phyloP scores from a whole-genome alignment of 2,797 vertebrate species.

The Varecia variegata region DNA sequence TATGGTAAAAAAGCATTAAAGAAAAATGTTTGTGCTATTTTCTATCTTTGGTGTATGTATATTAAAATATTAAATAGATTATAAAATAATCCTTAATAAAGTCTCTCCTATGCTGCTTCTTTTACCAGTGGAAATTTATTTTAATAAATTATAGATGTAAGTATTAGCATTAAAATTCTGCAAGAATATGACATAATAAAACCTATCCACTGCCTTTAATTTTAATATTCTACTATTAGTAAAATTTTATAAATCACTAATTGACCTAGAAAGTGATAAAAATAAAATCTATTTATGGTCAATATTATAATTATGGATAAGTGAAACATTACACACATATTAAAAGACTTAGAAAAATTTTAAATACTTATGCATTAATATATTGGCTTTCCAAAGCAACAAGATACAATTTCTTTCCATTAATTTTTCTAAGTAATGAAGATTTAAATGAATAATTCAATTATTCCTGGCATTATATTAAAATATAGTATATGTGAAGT shows the following conservation, averaged over 20 bases:
- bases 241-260: background rate
- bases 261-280: background rate
- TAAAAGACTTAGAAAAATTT: background rate
- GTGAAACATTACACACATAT: background rate
- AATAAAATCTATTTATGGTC: background rate
- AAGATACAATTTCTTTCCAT: background rate
- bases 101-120: background rate
- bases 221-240: background rate
- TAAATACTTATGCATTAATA: background rate
- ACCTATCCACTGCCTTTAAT: background rate
- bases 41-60: background rate
- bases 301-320: background rate
- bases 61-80: constrained; percentile 6
- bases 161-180: background rate
- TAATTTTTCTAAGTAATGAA: background rate
- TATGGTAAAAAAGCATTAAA: background rate
- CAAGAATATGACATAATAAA: background rate
- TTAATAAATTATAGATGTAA: background rate
- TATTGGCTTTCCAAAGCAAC: background rate
- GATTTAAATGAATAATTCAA: background rate
- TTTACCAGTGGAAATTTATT: background rate
- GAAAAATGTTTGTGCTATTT: background rate
- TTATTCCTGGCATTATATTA: background rate
- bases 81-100: background rate
- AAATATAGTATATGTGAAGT: background rate